These are phyloP conservation scores for Polypterus bichir DNA, from an alignment of 2,113 vertebrate genomes.

Conservation along the genomic window DNA sequence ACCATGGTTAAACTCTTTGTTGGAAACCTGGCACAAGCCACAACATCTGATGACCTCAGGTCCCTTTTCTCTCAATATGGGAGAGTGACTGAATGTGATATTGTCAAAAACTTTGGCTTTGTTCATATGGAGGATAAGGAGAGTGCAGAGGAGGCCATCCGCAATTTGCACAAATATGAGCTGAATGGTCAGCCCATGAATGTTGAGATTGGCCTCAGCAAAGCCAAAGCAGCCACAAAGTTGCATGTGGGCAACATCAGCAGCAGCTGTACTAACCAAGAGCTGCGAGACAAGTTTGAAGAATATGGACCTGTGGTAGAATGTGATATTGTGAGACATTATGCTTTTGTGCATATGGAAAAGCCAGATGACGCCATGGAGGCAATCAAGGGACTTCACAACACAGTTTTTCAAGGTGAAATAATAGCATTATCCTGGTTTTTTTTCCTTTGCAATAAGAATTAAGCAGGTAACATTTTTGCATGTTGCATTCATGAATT, in stretches of 20 bases:
- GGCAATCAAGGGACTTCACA: constrained; percentile 55
- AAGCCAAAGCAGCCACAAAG: constrained; percentile 57
- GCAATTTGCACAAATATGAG: constrained; percentile 61
- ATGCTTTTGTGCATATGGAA: constrained; percentile 67
- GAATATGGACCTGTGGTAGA: constrained; percentile 60
- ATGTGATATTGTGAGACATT: constrained; percentile 66
- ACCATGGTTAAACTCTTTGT: constrained; percentile 64
- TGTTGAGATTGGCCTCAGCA: constrained; percentile 59
- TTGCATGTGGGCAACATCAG: constrained; percentile 60
- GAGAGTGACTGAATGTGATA: constrained; percentile 61
- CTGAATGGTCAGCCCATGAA: constrained; percentile 61
- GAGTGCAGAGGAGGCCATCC: constrained; percentile 54
- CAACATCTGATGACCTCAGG: constrained; percentile 57
- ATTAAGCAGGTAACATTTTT: too few species aligned
- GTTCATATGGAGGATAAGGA: constrained; percentile 62
- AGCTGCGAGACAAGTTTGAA: constrained; percentile 59
- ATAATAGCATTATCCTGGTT: background rate
- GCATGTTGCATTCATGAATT: too few species aligned
- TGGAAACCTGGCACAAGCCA: constrained; percentile 57
- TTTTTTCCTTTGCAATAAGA: too few species aligned
- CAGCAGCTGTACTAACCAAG: constrained; percentile 47
- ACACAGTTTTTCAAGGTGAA: constrained; percentile 55
- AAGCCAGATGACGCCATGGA: constrained; percentile 57
- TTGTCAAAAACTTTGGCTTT: constrained; percentile 66
- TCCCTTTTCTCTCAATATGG: constrained; percentile 61